phyloP scores from a whole-genome alignment of 2,888 invertebrate species.

The Notocelia uddmanniana region DNA sequence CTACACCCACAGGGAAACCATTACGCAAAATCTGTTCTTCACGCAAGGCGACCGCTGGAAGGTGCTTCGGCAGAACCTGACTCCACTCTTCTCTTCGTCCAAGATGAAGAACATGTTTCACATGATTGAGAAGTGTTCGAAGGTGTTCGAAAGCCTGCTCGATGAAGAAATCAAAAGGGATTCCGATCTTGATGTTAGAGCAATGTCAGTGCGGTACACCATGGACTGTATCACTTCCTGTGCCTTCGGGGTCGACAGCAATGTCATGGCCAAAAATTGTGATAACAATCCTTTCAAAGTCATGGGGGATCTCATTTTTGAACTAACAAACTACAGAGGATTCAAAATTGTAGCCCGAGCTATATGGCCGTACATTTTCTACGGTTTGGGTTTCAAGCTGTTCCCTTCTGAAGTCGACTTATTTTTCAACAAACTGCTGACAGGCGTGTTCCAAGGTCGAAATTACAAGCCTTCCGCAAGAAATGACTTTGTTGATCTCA shows the following conservation, averaged over 20 bases:
- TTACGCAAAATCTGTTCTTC: constrained; percentile 45
- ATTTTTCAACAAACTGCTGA: constrained; percentile 33
- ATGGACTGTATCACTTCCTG: constrained; percentile 47
- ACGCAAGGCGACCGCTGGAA: constrained; percentile 50
- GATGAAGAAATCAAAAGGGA: constrained; percentile 41
- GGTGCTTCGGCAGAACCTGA: constrained; percentile 51
- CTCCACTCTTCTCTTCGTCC: constrained; percentile 50
- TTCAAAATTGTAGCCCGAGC: constrained; percentile 29
- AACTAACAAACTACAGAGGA: constrained; percentile 2
- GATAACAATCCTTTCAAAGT: constrained; percentile 39
- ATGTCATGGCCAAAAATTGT: constrained; percentile 38
- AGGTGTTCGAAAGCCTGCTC: constrained; percentile 47
- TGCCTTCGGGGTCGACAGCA: constrained; percentile 44
- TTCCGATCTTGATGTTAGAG: constrained; percentile 42
- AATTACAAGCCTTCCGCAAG: constrained; percentile 41
- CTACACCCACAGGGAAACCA: constrained; percentile 43
- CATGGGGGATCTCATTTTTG: constrained; percentile 35
- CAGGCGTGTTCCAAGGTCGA: constrained; percentile 36
- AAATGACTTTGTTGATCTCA: constrained; percentile 51
- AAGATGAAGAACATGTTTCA: constrained; percentile 53
- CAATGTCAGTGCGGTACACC: constrained; percentile 43
- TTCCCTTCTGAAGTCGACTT: constrained; percentile 10
- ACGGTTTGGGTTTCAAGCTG: constrained; percentile 20
- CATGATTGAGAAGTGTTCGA: constrained; percentile 51
- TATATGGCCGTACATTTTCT: constrained; percentile 44